Conservation (phyloP, 1,140 invertebrate species). For the Drosophila bifasciata region DNA sequence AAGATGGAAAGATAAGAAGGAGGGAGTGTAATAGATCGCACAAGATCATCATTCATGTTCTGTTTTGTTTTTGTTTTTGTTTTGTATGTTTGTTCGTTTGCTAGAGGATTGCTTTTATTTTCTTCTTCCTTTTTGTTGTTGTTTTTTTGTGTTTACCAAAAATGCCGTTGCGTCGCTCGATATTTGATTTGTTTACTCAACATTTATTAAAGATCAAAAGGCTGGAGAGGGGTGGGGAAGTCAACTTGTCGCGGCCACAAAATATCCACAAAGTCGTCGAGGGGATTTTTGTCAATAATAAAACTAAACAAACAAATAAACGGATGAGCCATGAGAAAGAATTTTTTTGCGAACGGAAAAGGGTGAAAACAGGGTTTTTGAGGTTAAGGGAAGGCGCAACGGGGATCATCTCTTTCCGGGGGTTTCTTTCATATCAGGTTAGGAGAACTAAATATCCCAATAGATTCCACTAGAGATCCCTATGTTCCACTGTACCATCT, state of each 20-base stretch:
- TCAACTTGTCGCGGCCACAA: constrained; percentile 57
- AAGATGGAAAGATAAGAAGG: constrained; percentile 3
- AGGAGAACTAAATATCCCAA: no score
- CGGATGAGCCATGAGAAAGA: constrained; percentile 43
- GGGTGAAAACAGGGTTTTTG: not conserved
- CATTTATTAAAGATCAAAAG: constrained; percentile 80
- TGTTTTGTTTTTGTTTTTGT: constrained; percentile 49
- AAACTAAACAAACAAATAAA: constrained; percentile 66
- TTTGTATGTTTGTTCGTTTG: constrained; percentile 15
- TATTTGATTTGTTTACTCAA: constrained; percentile 77
- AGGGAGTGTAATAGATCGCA: not conserved
- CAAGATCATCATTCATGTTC: constrained; percentile 35
- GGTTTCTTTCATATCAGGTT: no score
- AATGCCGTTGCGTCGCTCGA: constrained; percentile 40
- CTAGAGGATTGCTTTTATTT: constrained; percentile 14
- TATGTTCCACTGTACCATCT: no score
- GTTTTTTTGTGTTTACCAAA: constrained; percentile 10
- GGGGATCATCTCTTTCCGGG: no score
- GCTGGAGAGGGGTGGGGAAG: constrained; percentile 43
- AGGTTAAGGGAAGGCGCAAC: no score
- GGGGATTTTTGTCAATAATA: constrained; percentile 66
- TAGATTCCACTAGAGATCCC: no score
- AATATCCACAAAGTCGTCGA: constrained; percentile 22
- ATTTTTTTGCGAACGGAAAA: constrained; percentile 9
- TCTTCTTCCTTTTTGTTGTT: constrained; percentile 1